Evolutionary conservation across 1,140 invertebrate species (phyloP).

Genomic region (Cataglyphis hispanica): DNA sequence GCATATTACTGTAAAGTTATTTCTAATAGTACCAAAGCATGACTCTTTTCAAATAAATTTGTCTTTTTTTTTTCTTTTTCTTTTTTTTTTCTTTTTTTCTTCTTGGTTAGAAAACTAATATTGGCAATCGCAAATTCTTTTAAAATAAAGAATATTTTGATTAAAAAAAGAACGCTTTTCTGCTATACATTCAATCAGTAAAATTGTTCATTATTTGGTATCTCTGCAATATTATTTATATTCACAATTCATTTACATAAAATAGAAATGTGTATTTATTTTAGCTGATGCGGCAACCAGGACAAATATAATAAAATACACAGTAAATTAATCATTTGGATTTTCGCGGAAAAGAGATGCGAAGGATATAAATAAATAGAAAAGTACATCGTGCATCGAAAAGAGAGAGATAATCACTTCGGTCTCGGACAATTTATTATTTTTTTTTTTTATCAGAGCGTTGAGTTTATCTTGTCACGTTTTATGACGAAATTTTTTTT

Average conservation of each 20-base stretch:
- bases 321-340: constrained; percentile 21
- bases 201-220: background rate
- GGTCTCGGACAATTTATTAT: background rate
- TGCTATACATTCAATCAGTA: background rate
- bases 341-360: background rate
- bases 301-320: constrained; percentile 22
- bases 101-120: background rate
- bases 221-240: background rate
- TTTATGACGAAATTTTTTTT: constrained; percentile 34
- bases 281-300: background rate
- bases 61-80: no score
- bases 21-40: background rate
- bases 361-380: constrained; percentile 34
- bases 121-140: background rate
- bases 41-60: background rate
- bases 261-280: constrained; percentile 33
- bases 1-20: background rate
- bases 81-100: no score
- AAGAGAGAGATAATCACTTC: background rate
- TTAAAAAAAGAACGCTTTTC: no score
- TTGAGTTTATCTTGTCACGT: background rate
- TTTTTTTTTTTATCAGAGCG: constrained; percentile 30
- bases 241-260: background rate
- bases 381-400: background rate
- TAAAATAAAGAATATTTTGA: background rate